Evolutionary conservation across 2,113 vertebrate genomes (phyloP), one percentile per base, ranked within the genome.

Genomic region (Gopherus evgoodei): DNA sequence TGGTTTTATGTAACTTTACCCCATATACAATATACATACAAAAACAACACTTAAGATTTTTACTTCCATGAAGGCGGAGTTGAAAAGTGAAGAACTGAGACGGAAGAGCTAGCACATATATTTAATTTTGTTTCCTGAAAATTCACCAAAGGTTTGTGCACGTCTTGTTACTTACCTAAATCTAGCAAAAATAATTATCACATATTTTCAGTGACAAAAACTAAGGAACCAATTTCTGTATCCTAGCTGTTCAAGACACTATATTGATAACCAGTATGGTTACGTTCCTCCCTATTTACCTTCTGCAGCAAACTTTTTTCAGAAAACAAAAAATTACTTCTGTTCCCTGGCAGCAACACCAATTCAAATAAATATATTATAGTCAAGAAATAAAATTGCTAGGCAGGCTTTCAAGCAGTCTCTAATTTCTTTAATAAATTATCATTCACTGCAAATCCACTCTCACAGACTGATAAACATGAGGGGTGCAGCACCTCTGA

Each of bases 341-440:
- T 16, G 5, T 49, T 83, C 90, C 56, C 79, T 92, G 21, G 81
- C 3, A 54, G 78, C 13, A 96, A 91, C 94, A 90, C n/a, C 92
- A 35, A 93, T 81, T 65, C 83, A 91, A 95, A 86, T 29, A 49
- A 62, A 44, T 13, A 19, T 10, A 62, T 72, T 69, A 81, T 22
- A 90, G 85, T 3, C 2, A 95, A 88, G 38, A 94, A 96, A 92
- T 42, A 49, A 90, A 94, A 85, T 2, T 1, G 44, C 8, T 38
- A 96, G 86, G 79, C 79, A 87, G 52, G 54, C 31, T 80, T 83
- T 89, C 89, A 89, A 86, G 86, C 0, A 87, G 86, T n/a, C 38
- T 93, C 76, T 53, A 56, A 90, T 53, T 90, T 90, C 93, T 72
- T 82, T 53, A 31, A 78, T 85, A 92, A 84, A 84, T 92, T 94